A percentile compares a stretch with the other conserved stretches of the same genome.
Conservation (phyloP, 2,113 vertebrate species). For the Nestor notabilis region DNA sequence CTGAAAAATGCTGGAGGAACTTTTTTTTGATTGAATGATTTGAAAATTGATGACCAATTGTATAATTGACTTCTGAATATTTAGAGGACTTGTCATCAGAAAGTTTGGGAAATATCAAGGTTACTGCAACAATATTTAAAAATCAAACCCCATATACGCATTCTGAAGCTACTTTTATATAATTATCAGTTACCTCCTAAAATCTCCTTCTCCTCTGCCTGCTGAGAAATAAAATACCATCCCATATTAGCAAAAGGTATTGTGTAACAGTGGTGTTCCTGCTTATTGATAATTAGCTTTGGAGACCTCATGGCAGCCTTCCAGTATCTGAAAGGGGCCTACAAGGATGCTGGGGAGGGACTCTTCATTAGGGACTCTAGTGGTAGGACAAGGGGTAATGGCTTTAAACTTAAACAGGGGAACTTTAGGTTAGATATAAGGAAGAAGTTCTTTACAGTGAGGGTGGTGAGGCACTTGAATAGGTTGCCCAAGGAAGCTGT, state of each 20-base stretch:
- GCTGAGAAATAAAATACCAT: background rate
- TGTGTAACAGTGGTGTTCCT: background rate
- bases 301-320: no score
- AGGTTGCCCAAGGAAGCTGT: no score
- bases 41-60: background rate
- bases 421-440: no score
- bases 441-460: no score
- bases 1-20: background rate
- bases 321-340: no score
- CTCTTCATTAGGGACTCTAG: no score
- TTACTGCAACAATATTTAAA: background rate
- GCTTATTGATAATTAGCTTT: background rate
- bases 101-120: background rate
- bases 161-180: background rate
- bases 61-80: background rate
- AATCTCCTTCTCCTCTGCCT: background rate
- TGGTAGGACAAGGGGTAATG: no score
- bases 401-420: no score
- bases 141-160: background rate
- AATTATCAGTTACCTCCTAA: background rate
- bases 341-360: no score
- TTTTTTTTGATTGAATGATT: background rate
- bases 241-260: background rate
- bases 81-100: background rate
- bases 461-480: no score